Base-by-base conservation (phyloP, 2,888 invertebrate species). In the Clitarchus hookeri region DNA sequence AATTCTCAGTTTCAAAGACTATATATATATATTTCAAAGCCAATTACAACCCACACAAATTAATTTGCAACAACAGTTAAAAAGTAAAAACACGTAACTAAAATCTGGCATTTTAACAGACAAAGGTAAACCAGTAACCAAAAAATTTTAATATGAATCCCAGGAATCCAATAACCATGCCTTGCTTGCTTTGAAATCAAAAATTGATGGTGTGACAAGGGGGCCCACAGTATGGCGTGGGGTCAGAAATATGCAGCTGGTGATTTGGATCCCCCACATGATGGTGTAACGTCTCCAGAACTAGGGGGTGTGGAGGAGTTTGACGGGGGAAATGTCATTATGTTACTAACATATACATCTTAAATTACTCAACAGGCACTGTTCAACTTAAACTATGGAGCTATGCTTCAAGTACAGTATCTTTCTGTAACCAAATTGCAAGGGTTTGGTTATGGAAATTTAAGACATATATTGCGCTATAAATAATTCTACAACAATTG, bases 221-320 rank as follows among this genome's bases (percentile, higher is more conserved):
- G 82, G 85, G 86, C 85, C 85, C 87, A 87, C 86, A 25, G 48
- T 44, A 53, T 25, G 44, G 48, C 44, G 87, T 86, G 86, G 86
- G 85, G 79, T 84, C 79, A 84, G 84, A 82, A 77, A 84, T 85
- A 86, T 84, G 87, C 86, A 85, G 87, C 84, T 87, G 88, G 85
- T 86, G 87, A 86, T 87, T 87, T 87, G 84, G 86, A 85, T 85
- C 84, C 87, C 89, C 89, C 65, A 89, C 88, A 87, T 87, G 88
- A 89, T 87, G 89, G 88, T 89, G 89, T 89, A 88, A 88, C 88
- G 88, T 89, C 90, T 90, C 90, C 90, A 90, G 90, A 90, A 90
- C 90, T 89, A 90, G 89, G 89, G 90, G 89, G 90, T 86, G 36
- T 82, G 85, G 79, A 80, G 86, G 78, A 84, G 84, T 85, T 87